These are phyloP conservation scores for Brotula barbata DNA, from an alignment of 2,797 vertebrate genomes.

Conservation along the genomic window DNA sequence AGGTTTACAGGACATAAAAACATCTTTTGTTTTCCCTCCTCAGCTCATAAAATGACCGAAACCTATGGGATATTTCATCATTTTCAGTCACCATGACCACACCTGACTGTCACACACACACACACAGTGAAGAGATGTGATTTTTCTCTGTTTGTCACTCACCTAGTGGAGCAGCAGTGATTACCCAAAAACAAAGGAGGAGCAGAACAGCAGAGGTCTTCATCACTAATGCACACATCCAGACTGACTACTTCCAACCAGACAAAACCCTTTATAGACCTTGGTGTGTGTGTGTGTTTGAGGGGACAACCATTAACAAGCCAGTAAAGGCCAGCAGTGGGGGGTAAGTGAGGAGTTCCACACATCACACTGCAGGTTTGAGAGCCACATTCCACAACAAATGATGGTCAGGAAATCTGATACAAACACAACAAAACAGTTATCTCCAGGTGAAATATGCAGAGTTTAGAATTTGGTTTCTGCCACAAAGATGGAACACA, in stretches of 20 bases:
- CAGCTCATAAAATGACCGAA: no score
- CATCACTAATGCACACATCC: constrained; percentile 43
- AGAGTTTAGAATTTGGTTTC: neutral
- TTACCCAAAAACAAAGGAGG: constrained; percentile 42
- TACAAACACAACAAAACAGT: no score
- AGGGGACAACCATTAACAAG: constrained; percentile 1
- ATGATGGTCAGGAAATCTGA: neutral
- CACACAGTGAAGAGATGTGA: neutral
- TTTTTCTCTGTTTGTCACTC: constrained; percentile 10
- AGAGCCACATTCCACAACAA: neutral
- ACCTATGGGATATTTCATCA: no score
- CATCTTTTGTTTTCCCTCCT: no score
- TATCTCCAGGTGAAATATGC: constrained; percentile 28
- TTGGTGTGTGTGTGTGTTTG: neutral
- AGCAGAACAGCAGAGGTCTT: constrained; percentile 52
- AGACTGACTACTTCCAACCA: constrained; percentile 13
- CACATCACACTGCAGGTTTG: neutral
- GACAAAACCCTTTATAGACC: constrained; percentile 46
- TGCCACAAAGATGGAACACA: neutral
- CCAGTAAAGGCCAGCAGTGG: constrained; percentile 2
- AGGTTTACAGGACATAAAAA: no score
- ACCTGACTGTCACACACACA: neutral
- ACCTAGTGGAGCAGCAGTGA: constrained; percentile 48
- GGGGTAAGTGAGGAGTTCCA: neutral
- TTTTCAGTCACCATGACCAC: no score